Base-by-base conservation (phyloP, 2,888 invertebrate species). In the Heliconius ismenius region DNA sequence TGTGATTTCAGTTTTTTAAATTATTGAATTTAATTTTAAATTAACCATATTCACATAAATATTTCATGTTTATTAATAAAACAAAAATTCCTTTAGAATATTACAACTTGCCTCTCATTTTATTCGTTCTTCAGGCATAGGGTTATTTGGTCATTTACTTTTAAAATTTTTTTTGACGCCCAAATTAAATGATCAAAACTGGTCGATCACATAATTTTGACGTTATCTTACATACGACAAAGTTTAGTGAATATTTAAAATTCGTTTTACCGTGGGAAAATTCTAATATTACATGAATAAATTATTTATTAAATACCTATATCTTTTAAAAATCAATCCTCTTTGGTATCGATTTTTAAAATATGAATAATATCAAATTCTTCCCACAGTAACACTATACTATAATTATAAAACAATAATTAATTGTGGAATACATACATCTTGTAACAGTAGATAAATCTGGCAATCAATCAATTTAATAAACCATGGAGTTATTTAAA, bases 121-220 rank as follows among this genome's bases (percentile, higher is more conserved):
- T n/a, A 26, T 7, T 39, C 24, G 11, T 39, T 36, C 36, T 7
- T 36, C 36, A 65, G 65, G 24, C 36, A n/a, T 63, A 13, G n/a
- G 69, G 13, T 69, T 73, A 70, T 79, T 79, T 81, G 79, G 78
- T 79, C 80, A 58, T 72, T 77, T 73, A 63, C 32, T 32, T 24
- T 54, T 65, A n/a, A 43, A 28, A 13, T 28, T 60, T 28, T 58
- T 39, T 13, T 36, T 62, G 83, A 36, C 32, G 58, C 62, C 85
- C 79, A 86, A 87, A 88, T 88, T 81, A 81, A 82, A 85, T 84
- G 87, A 88, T 88, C 88, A 88, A 89, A 81, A n/a, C 11, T 28
- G 13, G 73, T 88, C 86, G 86, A 88, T 88, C 87, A 85, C 82
- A 78, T 82, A 85, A 88, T 88, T 86, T 85, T 84, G 85, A 85